Evolutionary conservation across 2,797 vertebrate genomes (phyloP).

Genomic region (Rousettus madagascariensis): DNA sequence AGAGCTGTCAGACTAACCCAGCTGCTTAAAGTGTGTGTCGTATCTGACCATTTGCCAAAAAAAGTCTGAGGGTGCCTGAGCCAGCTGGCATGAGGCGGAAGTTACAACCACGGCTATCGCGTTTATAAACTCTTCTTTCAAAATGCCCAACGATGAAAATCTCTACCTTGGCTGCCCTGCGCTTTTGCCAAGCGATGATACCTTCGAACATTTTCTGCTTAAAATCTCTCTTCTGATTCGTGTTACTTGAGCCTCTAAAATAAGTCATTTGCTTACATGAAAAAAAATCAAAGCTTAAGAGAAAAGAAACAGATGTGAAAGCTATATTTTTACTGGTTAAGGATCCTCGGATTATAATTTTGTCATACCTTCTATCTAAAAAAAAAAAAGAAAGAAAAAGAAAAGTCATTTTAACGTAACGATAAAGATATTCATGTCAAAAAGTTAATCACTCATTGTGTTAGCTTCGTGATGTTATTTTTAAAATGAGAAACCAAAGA

Average conservation of each 20-base stretch:
- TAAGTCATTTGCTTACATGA: constrained; percentile 55
- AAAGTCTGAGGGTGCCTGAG: constrained; percentile 78
- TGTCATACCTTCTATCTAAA: constrained; percentile 25
- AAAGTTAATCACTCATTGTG: background rate
- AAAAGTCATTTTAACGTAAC: constrained; percentile 36
- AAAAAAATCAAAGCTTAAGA: constrained; percentile 56
- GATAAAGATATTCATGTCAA: constrained; percentile 14
- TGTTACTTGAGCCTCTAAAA: constrained; percentile 60
- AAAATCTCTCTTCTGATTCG: constrained; percentile 72
- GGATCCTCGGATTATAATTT: constrained; percentile 23
- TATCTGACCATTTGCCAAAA: constrained; percentile 85
- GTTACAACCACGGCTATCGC: constrained; percentile 75
- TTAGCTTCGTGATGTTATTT: constrained; percentile 37
- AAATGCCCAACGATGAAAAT: constrained; percentile 75
- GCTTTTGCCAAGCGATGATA: constrained; percentile 67
- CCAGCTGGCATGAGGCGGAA: constrained; percentile 79
- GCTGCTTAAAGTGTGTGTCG: constrained; percentile 85
- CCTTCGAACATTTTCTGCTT: constrained; percentile 50
- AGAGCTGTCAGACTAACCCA: constrained; percentile 86
- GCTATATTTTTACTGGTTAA: constrained; percentile 56
- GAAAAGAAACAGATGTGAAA: constrained; percentile 52
- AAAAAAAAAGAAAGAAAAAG: background rate
- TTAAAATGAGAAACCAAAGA: constrained; percentile 45
- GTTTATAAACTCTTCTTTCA: constrained; percentile 77
- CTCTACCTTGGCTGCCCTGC: constrained; percentile 47